phyloP scores from a whole-genome alignment of 1,140 invertebrate species.

The Camponotus pennsylvanicus region DNA sequence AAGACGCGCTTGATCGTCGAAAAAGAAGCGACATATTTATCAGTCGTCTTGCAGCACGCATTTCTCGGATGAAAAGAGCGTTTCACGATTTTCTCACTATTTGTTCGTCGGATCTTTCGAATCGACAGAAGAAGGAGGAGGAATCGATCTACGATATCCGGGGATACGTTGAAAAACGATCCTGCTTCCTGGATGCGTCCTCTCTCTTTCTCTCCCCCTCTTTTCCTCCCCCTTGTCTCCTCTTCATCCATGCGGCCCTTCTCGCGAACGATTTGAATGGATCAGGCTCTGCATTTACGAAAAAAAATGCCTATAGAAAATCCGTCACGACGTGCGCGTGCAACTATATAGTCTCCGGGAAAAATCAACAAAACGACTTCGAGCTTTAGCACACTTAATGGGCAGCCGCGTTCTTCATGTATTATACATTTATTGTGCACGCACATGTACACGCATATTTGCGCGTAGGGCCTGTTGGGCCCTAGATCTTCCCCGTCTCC shows the following conservation, averaged over 20 bases:
- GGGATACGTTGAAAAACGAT: constrained; percentile 73
- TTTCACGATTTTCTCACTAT: constrained; percentile 60
- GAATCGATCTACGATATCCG: constrained; percentile 75
- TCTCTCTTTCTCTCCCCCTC: constrained; percentile 7
- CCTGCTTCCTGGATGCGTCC: constrained; percentile 67
- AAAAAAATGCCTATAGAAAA: constrained; percentile 75
- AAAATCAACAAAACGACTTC: constrained; percentile 84
- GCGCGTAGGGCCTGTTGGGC: constrained; percentile 37
- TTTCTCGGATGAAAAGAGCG: constrained; percentile 43
- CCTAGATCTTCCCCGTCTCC: constrained; percentile 58
- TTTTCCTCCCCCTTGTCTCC: constrained; percentile 33
- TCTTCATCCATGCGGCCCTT: not conserved
- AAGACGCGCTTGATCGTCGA: constrained; percentile 25
- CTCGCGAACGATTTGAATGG: constrained; percentile 70
- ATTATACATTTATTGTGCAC: constrained; percentile 55
- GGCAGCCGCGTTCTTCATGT: constrained; percentile 60
- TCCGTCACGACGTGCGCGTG: constrained; percentile 67
- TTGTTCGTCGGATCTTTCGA: constrained; percentile 64
- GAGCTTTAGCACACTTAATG: constrained; percentile 79
- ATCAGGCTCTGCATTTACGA: constrained; percentile 74
- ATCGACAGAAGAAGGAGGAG: constrained; percentile 64
- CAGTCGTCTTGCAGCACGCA: constrained; percentile 43
- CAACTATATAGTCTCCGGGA: constrained; percentile 74
- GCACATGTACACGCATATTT: constrained; percentile 44
- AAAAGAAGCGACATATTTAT: constrained; percentile 61